A percentile compares a stretch with the other conserved stretches of the same genome.
These are phyloP conservation scores for Actinopyga echinites DNA, from an alignment of 53 echinoderm and acorn worm species.

Conservation along the genomic window DNA sequence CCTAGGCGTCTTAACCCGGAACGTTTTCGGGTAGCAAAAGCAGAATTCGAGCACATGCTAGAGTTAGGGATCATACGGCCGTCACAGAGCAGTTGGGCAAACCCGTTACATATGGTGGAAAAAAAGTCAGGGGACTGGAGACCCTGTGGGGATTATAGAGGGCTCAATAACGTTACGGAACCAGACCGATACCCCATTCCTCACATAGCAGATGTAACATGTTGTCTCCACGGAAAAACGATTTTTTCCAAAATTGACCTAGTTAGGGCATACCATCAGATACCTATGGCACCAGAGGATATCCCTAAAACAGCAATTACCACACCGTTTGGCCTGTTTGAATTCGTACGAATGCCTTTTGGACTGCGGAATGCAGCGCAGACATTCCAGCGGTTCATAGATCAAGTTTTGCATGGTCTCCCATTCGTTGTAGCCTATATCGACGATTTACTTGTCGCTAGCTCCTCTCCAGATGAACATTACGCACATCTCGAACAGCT, in stretches of 20 bases:
- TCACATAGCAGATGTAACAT: constrained; percentile 47
- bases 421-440: constrained; percentile 46
- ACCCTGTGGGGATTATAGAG: constrained; percentile 61
- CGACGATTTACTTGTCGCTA: constrained; percentile 53
- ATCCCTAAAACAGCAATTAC: constrained; percentile 52
- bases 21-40: constrained; percentile 25
- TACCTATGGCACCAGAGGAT: constrained; percentile 40
- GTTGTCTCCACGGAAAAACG: constrained; percentile 20
- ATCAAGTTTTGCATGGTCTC: constrained; percentile 16
- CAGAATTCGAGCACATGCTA: constrained; percentile 55
- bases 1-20: constrained; percentile 49
- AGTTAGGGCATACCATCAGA: constrained; percentile 58
- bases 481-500: background rate
- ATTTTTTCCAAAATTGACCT: constrained; percentile 56
- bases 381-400: constrained; percentile 46
- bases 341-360: constrained; percentile 54
- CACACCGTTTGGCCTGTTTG: constrained; percentile 56
- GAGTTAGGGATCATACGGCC: constrained; percentile 49
- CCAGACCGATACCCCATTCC: constrained; percentile 51
- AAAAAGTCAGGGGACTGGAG: constrained; percentile 53
- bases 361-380: constrained; percentile 45
- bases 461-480: constrained; percentile 9
- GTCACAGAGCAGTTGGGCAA: constrained; percentile 54
- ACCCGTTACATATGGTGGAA: constrained; percentile 42
- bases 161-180: constrained; percentile 32